These are phyloP conservation scores for Heliconius hewitsoni DNA, from an alignment of 1,140 invertebrate species.

Conservation along the genomic window DNA sequence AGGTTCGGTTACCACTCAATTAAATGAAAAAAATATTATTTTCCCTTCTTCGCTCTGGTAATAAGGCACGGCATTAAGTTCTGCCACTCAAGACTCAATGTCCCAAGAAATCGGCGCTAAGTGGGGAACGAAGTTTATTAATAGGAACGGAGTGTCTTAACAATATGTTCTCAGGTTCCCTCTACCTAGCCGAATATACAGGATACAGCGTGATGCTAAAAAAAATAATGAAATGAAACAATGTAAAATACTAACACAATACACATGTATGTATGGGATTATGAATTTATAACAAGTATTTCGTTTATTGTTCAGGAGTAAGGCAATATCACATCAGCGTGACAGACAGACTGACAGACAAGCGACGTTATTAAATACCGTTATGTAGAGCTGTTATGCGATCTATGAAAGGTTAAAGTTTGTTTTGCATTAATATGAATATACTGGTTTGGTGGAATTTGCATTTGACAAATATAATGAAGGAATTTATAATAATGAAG, in stretches of 20 bases:
- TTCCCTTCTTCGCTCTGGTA: neutral
- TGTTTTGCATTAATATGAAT: constrained; percentile 1
- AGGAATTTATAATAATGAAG: no score
- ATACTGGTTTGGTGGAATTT: neutral
- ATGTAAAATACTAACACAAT: neutral
- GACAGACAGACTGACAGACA: constrained; percentile 55
- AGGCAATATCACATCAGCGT: constrained; percentile 55
- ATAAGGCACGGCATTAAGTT: neutral
- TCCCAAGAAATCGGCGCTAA: neutral
- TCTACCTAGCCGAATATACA: neutral
- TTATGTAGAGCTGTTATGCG: constrained; percentile 22
- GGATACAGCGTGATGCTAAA: neutral
- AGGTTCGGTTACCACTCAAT: neutral
- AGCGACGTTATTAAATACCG: constrained; percentile 37
- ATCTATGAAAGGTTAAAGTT: constrained; percentile 34
- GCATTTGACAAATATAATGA: no score
- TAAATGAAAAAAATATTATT: neutral
- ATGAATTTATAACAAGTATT: constrained; percentile 35
- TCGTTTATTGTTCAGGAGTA: constrained; percentile 52
- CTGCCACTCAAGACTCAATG: neutral
- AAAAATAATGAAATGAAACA: neutral
- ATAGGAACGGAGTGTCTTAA: neutral
- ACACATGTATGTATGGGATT: neutral
- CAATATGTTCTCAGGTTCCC: neutral
- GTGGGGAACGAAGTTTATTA: neutral